A percentile compares a stretch with the other conserved stretches of the same genome.
Conservation (phyloP, 1,140 invertebrate genomes). For the Lucilia cuprina region DNA sequence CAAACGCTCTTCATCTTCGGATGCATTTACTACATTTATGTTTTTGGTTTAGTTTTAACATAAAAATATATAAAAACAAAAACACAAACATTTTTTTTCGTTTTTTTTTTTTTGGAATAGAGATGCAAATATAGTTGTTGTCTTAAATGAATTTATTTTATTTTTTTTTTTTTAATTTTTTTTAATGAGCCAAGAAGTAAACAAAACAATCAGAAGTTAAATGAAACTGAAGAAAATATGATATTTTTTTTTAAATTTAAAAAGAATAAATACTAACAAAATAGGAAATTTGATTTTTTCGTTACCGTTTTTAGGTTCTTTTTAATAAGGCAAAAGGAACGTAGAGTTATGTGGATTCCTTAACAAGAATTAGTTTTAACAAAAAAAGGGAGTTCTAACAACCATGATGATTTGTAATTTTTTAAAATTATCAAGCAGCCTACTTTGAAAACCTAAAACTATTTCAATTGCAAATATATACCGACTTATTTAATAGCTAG, state of each 20-base stretch:
- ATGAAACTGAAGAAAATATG: neutral
- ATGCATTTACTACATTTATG: constrained; percentile 56
- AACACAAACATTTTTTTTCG: constrained; percentile 9
- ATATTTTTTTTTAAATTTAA: neutral
- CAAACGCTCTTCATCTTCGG: constrained; percentile 93
- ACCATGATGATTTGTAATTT: too few relatives aligned
- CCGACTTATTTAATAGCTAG: too few relatives aligned
- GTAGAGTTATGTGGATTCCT: neutral
- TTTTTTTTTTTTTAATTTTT: neutral
- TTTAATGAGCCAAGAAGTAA: neutral
- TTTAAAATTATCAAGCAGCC: too few relatives aligned
- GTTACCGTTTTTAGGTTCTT: neutral
- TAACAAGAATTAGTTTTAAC: too few relatives aligned
- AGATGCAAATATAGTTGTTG: constrained; percentile 5
- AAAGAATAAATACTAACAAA: neutral
- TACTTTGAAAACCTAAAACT: too few relatives aligned
- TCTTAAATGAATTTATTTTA: neutral
- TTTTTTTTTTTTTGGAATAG: neutral
- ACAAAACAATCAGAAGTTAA: too few relatives aligned
- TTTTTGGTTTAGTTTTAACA: constrained; percentile 24
- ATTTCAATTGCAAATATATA: too few relatives aligned
- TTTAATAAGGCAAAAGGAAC: neutral
- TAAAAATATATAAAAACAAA: constrained; percentile 27
- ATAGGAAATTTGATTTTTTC: neutral
- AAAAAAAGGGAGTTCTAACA: too few relatives aligned